Evolutionary conservation across 2,888 invertebrate species (phyloP), one percentile per base, ranked within the genome.

Genomic region (Xylota sylvarum): DNA sequence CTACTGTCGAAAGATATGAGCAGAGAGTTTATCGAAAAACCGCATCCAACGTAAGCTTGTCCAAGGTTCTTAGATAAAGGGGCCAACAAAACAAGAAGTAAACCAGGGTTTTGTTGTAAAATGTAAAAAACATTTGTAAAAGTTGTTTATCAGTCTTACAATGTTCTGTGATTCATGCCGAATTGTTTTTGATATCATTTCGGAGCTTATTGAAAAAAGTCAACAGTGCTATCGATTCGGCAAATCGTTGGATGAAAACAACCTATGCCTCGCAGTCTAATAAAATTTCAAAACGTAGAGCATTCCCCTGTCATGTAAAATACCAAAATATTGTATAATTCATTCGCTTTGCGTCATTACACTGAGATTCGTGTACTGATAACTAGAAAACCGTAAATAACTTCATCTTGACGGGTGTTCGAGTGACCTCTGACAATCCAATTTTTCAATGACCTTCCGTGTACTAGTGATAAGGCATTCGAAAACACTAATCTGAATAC

Each of bases 351-450:
- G 40, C 67, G 67, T 67, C 67, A 67, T 37, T n/a, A 23, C 14
- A 40, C 10, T 17, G 14, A 40, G 67, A 52, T 12, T 52, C 10
- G 9, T 9, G 40, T n/a, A 14, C 30, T 40, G 67, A 67, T 67
- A 67, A 27, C 32, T 2, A 1, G 12, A 50, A 50, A 17, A n/a
- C 32, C 37, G 65, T 67, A 73, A 73, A 74, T 74, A 74, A 52
- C 14, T 62, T 62, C 12, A 46, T 62, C 17, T 48, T 48, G 48
- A 12, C 14, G 23, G 30, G 30, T 30, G 64, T 52, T 64, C 74
- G 74, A 74, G 52, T 74, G 74, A 74, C 55, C 74, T 55, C 73
- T 60, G 48, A 50, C 37, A 50, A 50, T 62, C 35, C n/a, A 50
- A 35, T 65, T 50, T 65, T 65, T 52, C 19, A 64, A 30, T 55